These are phyloP conservation scores for Lagodon rhomboides DNA, from an alignment of 2,797 vertebrate species.

Conservation along the genomic window DNA sequence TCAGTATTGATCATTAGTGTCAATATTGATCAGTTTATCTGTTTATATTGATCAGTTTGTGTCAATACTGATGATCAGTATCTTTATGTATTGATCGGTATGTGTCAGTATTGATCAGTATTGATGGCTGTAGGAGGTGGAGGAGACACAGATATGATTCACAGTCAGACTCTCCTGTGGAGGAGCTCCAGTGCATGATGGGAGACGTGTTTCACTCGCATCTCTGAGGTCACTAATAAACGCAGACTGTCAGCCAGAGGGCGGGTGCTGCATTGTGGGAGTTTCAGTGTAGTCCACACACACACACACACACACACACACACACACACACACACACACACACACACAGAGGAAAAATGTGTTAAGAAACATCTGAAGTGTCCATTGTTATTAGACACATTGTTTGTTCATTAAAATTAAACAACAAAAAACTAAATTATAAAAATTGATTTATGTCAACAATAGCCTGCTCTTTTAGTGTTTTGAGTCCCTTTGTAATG, in stretches of 20 bases:
- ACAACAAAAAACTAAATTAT: too few species aligned
- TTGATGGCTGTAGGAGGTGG: neutral
- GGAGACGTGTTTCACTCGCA: conserved; percentile 13
- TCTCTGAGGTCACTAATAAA: conserved; percentile 3
- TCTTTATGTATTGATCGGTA: neutral
- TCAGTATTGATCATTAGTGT: neutral
- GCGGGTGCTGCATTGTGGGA: neutral
- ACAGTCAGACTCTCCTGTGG: conserved; percentile 9
- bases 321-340: conserved; percentile 1
- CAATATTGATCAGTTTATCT: neutral
- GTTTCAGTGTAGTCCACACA: neutral
- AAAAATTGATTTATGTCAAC: too few species aligned
- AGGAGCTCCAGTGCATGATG: conserved; percentile 39
- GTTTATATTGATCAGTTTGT: neutral
- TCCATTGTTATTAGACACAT: too few species aligned
- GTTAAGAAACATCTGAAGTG: too few species aligned
- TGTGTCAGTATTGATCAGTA: neutral
- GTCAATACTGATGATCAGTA: too few species aligned
- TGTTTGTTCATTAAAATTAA: too few species aligned
- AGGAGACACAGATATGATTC: neutral
- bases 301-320: neutral
- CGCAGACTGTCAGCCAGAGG: neutral
- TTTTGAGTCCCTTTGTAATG: too few species aligned
- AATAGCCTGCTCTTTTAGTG: too few species aligned
- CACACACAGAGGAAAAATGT: neutral